Percentiles rank a stretch among this genome's conserved stretches.
phyloP scores from a whole-genome alignment of 2,113 vertebrate species.

The Semnopithecus entellus region DNA sequence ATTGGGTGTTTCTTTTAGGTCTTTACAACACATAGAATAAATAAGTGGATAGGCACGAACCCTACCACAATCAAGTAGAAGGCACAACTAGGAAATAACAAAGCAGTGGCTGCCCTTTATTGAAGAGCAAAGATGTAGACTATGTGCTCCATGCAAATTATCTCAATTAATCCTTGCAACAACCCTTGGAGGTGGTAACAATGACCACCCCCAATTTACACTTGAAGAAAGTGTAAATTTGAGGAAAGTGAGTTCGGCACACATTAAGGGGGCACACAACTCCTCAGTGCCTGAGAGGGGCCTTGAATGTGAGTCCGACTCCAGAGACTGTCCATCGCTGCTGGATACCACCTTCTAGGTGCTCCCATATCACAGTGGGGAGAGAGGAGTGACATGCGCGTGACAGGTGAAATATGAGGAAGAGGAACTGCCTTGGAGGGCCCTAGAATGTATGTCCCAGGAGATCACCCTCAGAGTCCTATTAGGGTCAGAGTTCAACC shows the following conservation, averaged over 20 bases:
- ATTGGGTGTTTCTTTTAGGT: background rate
- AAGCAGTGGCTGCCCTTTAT: background rate
- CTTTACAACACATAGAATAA: background rate
- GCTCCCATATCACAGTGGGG: fast-evolving
- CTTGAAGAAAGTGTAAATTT: background rate
- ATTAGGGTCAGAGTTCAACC: background rate
- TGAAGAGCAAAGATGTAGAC: background rate
- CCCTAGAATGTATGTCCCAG: background rate
- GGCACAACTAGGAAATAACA: background rate
- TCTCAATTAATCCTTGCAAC: background rate
- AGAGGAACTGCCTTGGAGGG: background rate
- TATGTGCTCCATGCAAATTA: background rate
- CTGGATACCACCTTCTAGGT: background rate
- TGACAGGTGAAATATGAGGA: background rate
- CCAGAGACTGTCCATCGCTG: background rate
- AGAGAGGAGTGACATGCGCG: background rate
- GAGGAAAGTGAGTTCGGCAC: background rate
- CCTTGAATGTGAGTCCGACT: background rate
- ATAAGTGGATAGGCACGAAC: background rate
- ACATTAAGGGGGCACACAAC: background rate
- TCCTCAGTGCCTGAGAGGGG: background rate
- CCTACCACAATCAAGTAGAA: background rate
- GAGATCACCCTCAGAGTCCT: background rate
- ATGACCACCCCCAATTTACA: background rate
- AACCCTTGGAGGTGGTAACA: background rate